A percentile compares a stretch with the other conserved stretches of the same genome.
phyloP scores from a whole-genome alignment of 2,113 vertebrate genomes.

The Oreotrochilus melanogaster region DNA sequence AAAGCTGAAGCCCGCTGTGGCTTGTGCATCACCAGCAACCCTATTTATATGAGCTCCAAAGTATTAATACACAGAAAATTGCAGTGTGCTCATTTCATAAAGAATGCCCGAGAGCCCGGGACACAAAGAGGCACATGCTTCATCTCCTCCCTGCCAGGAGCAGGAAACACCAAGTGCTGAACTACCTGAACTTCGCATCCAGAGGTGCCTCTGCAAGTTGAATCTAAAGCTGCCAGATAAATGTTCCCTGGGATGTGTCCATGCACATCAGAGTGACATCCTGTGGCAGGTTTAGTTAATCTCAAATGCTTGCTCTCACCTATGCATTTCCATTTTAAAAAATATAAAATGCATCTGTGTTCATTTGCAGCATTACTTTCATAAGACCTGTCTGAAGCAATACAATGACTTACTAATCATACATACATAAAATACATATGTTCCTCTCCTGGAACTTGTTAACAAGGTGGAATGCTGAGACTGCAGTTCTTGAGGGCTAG shows the following conservation, averaged over 20 bases:
- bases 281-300: constrained; percentile 11
- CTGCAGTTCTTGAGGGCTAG: not conserved
- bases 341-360: not conserved
- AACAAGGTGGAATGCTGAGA: not conserved
- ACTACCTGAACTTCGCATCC: not conserved
- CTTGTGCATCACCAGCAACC: not conserved
- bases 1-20: not conserved
- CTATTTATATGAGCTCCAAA: not conserved
- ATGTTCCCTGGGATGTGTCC: not conserved
- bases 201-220: not conserved
- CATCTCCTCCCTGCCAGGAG: not conserved
- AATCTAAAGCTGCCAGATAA: not conserved
- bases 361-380: not conserved
- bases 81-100: accelerated
- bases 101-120: not conserved
- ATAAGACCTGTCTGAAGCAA: not conserved
- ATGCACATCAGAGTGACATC: not conserved
- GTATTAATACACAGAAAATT: not conserved
- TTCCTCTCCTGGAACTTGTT: not conserved
- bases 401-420: not conserved
- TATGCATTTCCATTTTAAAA: not conserved
- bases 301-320: not conserved
- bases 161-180: accelerated
- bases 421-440: not conserved
- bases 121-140: not conserved